Evolutionary conservation across 2,888 invertebrate genomes (phyloP), one percentile per base, ranked within the genome.

Genomic region (Elmis aenea): DNA sequence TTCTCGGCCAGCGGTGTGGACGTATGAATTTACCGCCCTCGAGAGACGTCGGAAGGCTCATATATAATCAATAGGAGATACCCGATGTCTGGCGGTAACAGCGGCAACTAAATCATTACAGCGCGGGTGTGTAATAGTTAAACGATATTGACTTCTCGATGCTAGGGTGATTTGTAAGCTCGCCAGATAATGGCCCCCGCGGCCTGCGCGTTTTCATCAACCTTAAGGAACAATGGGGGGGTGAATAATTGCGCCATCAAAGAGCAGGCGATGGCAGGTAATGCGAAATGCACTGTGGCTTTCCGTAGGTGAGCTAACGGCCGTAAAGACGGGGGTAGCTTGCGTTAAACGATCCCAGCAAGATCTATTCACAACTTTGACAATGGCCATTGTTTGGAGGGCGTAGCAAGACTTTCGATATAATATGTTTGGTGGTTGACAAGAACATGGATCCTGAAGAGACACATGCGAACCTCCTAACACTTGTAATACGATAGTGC

Each of bases 141-240:
- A 61, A 58, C 61, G 61, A 59, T 61, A 61, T 59, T 58, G 62
- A 61, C 59, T 62, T 58, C 51, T 50, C 51, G 53, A 56, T 56
- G 50, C 51, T 36, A 49, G 55, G 51, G 53, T 58, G 57, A 59
- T 59, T 58, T 59, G 59, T 59, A 58, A 50, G 53, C 53, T 46
- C 45, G 51, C 51, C 50, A 54, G 53, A 57, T 57, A 56, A 56
- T 53, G 45, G 55, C 45, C 50, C 45, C 42, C 46, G 46, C 48
- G 50, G 46, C 50, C 49, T 53, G 48, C 50, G 50, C 50, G 48
- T 55, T 57, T 57, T 55, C 56, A 57, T 57, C 57, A 57, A 50
- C 51, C 54, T 55, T 52, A 50, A 51, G 52, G 53, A 56, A 57
- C 55, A 57, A 57, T 54, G 44, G 50, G 49, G n/a, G n/a, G 47